Percentiles rank a stretch among this genome's conserved stretches.
Evolutionary conservation across 2,888 invertebrate species (phyloP).

Genomic region (Mimachlamys varia): DNA sequence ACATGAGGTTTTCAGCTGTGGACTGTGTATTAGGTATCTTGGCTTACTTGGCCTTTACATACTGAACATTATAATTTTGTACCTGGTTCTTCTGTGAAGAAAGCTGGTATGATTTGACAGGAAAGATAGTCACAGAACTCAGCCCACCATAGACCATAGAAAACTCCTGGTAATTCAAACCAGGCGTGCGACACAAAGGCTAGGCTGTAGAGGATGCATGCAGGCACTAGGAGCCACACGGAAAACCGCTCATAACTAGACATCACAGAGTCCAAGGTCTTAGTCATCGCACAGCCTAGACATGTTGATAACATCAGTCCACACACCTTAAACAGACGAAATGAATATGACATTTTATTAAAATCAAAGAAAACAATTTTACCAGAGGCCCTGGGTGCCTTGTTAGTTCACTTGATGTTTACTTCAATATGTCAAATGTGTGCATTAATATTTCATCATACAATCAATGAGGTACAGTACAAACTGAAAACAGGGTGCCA

Average conservation of each 20-base stretch:
- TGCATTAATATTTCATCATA: too few relatives aligned
- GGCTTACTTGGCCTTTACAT: too few relatives aligned
- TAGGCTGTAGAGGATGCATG: slow-evolving; percentile 64
- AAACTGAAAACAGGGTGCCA: too few relatives aligned
- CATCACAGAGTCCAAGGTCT: not conserved
- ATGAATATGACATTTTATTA: too few relatives aligned
- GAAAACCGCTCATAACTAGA: slow-evolving; percentile 51
- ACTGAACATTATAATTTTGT: not conserved
- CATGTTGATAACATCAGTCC: not conserved
- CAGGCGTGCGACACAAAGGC: slow-evolving; percentile 67
- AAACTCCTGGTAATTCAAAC: slow-evolving; percentile 71
- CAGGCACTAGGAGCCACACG: slow-evolving; percentile 62
- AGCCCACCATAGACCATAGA: slow-evolving; percentile 71
- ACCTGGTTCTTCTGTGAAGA: slow-evolving; percentile 73
- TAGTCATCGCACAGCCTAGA: not conserved
- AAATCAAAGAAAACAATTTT: too few relatives aligned
- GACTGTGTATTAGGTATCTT: too few relatives aligned
- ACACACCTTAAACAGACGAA: not conserved
- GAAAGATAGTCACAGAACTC: slow-evolving; percentile 67
- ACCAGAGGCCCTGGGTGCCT: too few relatives aligned
- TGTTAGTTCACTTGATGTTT: too few relatives aligned
- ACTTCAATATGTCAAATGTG: too few relatives aligned
- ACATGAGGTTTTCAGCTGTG: too few relatives aligned
- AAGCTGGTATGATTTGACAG: slow-evolving; percentile 71
- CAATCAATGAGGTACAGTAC: too few relatives aligned